A percentile compares a stretch with the other conserved stretches of the same genome.
Conservation (phyloP, 2,113 vertebrate genomes). For the Pongo pygmaeus region DNA sequence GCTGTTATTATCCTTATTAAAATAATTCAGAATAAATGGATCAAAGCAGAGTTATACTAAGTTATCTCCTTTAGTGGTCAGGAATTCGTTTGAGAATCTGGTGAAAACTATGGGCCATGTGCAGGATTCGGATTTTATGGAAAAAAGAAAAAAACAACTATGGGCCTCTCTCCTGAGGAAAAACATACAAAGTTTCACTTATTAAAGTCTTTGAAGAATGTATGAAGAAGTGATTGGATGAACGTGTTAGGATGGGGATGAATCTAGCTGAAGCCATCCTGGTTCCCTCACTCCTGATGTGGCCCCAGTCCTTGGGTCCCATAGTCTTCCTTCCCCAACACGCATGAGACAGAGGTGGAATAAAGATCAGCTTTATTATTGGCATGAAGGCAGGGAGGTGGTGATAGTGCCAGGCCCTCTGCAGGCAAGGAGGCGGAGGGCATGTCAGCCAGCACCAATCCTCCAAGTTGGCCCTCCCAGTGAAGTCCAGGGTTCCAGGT, state of each 20-base stretch:
- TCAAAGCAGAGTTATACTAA: background rate
- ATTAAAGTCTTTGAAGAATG: background rate
- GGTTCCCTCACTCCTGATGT: background rate
- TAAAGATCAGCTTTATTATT: conserved; percentile 73
- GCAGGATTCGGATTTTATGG: no score
- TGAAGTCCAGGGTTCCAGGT: background rate
- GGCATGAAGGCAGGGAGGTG: conserved; percentile 44
- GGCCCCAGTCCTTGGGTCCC: background rate
- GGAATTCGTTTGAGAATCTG: background rate
- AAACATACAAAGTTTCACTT: background rate
- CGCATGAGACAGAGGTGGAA: conserved; percentile 28
- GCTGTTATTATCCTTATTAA: conserved; percentile 6
- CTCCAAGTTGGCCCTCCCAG: background rate
- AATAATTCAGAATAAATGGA: background rate
- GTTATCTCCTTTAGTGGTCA: background rate
- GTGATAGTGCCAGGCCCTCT: background rate
- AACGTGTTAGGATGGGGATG: background rate
- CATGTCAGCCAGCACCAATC: background rate
- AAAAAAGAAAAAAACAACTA: background rate
- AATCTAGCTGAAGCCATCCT: background rate
- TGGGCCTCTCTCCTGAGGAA: background rate
- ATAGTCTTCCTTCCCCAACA: background rate
- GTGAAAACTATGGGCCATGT: background rate
- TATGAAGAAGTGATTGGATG: background rate
- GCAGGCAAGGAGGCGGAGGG: background rate